These are phyloP conservation scores for Aythya baeri DNA, from an alignment of 2,113 vertebrate genomes.

Conservation along the genomic window DNA sequence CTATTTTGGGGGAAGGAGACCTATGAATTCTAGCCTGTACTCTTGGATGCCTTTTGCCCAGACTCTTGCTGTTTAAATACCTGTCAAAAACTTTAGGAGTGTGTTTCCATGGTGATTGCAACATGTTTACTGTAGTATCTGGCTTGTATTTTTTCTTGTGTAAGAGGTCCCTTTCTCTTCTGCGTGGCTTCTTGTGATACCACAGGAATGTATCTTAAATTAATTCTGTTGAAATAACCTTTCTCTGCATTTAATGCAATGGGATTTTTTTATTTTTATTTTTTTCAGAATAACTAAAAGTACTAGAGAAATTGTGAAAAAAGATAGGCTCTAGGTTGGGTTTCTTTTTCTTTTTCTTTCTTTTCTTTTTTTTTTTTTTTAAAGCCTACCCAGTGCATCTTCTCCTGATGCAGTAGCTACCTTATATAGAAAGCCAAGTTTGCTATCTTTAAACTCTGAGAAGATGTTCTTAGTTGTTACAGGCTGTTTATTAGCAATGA, in stretches of 20 bases:
- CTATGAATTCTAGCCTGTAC: not conserved
- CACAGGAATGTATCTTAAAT: conserved; percentile 42
- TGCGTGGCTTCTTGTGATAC: not conserved
- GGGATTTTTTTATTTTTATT: not conserved
- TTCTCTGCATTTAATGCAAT: conserved; percentile 47
- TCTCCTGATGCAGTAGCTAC: conserved; percentile 30
- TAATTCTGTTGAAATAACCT: conserved; percentile 67
- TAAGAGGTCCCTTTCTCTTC: conserved; percentile 28
- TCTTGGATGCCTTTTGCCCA: not conserved
- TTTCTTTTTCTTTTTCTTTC: not conserved
- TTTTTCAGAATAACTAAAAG: not conserved
- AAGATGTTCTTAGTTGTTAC: not conserved
- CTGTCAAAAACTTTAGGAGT: conserved; percentile 25
- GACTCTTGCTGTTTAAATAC: conserved; percentile 25
- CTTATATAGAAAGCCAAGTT: conserved; percentile 36
- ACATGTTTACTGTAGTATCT: conserved; percentile 43
- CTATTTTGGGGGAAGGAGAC: not conserved
- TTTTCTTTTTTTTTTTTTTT: conserved; percentile 12
- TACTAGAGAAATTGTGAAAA: conserved; percentile 8
- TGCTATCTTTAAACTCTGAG: not conserved
- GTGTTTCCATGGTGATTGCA: conserved; percentile 53
- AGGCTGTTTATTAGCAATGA: not conserved
- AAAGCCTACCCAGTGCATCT: conserved; percentile 35
- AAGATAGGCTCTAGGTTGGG: not conserved
- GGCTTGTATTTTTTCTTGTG: conserved; percentile 29